Conservation (phyloP, 2,113 vertebrate species). For the Parus major region DNA sequence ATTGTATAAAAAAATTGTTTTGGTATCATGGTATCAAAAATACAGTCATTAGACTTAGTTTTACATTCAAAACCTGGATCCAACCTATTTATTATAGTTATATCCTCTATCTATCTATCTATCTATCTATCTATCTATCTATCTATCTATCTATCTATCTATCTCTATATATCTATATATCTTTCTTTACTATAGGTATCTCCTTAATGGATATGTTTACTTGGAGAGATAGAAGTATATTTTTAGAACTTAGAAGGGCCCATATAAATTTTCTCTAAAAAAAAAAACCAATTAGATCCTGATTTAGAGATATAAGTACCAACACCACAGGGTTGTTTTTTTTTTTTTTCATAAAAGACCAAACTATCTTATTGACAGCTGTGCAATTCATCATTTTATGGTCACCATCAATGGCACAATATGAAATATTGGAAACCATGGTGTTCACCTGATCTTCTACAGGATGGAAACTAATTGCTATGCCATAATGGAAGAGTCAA, state of each 20-base stretch:
- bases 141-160: too few relatives aligned
- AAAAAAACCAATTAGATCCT: not conserved
- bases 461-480: not conserved
- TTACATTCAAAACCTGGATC: not conserved
- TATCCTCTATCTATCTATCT: too few relatives aligned
- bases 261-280: not conserved
- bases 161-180: too few relatives aligned
- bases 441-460: not conserved
- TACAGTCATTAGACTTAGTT: not conserved
- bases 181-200: not conserved
- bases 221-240: not conserved
- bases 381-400: not conserved
- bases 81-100: not conserved
- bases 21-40: not conserved
- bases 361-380: not conserved
- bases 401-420: not conserved
- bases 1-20: not conserved
- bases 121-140: too few relatives aligned
- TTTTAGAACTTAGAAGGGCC: not conserved
- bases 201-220: not conserved
- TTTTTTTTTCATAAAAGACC: not conserved
- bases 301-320: not conserved
- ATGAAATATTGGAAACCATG: not conserved
- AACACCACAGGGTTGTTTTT: rapidly evolving
- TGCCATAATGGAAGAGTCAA: not conserved